A percentile compares a stretch with the other conserved stretches of the same genome.
These are phyloP conservation scores for Notoglanidium macrostoma DNA, from an alignment of 2,797 vertebrate species.

Conservation along the genomic window DNA sequence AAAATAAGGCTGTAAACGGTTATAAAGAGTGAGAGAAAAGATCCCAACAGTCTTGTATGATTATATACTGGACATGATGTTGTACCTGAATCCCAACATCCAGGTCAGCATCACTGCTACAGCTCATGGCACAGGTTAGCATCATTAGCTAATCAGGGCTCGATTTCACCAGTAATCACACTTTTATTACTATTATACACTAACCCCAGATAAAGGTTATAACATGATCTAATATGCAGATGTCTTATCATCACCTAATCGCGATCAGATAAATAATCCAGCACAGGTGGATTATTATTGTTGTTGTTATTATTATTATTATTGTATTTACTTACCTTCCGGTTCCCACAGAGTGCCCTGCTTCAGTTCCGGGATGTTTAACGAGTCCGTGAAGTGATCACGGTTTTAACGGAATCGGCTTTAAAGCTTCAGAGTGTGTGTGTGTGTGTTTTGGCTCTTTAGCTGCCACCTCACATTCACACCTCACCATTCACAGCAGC, in stretches of 20 bases:
- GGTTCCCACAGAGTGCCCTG: neutral
- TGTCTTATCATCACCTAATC: neutral
- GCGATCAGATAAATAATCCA: no score
- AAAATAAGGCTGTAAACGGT: neutral
- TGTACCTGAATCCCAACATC: neutral
- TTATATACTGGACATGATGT: neutral
- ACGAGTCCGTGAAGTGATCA: neutral
- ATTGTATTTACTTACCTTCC: neutral
- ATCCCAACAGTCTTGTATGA: neutral
- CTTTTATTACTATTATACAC: neutral
- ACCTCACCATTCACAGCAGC: neutral
- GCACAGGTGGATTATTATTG: neutral
- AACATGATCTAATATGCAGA: no score
- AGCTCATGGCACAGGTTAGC: neutral
- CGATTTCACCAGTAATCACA: neutral
- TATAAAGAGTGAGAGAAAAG: neutral
- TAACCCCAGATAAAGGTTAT: neutral
- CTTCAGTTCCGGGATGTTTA: neutral
- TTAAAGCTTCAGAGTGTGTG: neutral
- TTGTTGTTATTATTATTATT: neutral
- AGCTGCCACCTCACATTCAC: constrained; percentile 16
- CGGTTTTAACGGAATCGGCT: neutral
- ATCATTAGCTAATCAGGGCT: neutral
- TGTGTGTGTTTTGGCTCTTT: neutral
- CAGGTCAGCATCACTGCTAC: neutral